Conservation (phyloP, 2,888 invertebrate species). For the Gerris lacustris region DNA sequence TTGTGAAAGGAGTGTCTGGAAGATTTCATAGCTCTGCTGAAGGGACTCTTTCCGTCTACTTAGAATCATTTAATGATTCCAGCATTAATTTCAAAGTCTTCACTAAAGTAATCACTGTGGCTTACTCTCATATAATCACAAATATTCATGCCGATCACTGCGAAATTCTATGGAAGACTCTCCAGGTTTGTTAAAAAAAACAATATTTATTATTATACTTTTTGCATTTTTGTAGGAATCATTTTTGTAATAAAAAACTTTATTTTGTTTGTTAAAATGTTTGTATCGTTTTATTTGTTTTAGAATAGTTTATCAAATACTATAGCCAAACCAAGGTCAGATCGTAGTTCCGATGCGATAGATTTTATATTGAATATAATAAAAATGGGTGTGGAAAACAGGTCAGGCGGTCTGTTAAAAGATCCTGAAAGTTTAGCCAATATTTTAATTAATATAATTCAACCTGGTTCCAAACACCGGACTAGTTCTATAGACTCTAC, state of each 20-base stretch:
- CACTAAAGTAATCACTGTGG: conserved; percentile 52
- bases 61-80: conserved; percentile 47
- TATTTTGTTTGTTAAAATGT: no score
- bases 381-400: conserved; percentile 5
- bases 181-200: conserved; percentile 36
- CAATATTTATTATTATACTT: conserved; percentile 17
- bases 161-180: conserved; percentile 52
- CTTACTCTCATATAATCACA: conserved; percentile 50
- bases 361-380: conserved; percentile 33
- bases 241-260: no score
- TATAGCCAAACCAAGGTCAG: conserved; percentile 25
- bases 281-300: no score
- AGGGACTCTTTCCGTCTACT: conserved; percentile 52
- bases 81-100: conserved; percentile 45
- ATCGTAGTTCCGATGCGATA: conserved; percentile 36
- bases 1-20: conserved; percentile 66
- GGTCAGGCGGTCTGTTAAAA: conserved; percentile 26
- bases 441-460: neutral
- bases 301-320: conserved; percentile 25
- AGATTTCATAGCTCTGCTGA: conserved; percentile 77
- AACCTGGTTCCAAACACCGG: neutral
- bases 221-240: no score
- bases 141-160: conserved; percentile 52
- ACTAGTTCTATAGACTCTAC: conserved; percentile 6
- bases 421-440: conserved; percentile 30